These are phyloP conservation scores for Sabellastarte sp. DNA, from an alignment of 2,888 invertebrate species.

Conservation along the genomic window DNA sequence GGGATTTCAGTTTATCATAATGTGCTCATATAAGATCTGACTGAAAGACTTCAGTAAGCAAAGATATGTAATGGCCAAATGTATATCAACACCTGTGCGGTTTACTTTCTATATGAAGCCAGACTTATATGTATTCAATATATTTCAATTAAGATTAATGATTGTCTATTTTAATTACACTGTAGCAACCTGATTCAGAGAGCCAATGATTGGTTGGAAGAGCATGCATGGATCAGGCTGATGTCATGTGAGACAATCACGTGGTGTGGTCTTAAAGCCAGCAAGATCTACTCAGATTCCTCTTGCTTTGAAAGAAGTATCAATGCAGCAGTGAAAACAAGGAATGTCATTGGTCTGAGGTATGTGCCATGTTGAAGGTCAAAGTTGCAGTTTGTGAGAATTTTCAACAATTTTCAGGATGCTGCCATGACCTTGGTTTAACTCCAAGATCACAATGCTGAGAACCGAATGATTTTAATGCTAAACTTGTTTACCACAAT, in stretches of 20 bases:
- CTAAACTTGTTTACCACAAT: too few relatives aligned
- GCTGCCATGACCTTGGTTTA: not conserved
- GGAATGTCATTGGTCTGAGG: conserved; percentile 25
- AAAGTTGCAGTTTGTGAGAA: too few relatives aligned
- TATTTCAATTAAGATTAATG: too few relatives aligned
- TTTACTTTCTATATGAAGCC: not conserved
- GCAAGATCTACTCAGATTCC: conserved; percentile 30
- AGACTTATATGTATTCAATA: too few relatives aligned
- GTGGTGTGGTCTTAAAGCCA: conserved; percentile 23
- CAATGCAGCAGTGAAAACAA: conserved; percentile 11
- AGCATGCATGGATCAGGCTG: conserved; percentile 21
- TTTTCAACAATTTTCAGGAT: too few relatives aligned
- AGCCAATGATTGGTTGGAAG: conserved; percentile 33
- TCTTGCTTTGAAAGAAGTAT: conserved; percentile 16
- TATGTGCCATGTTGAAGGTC: conserved; percentile 3
- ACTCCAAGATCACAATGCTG: not conserved
- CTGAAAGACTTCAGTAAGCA: too few relatives aligned
- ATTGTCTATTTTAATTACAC: too few relatives aligned
- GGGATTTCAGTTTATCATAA: too few relatives aligned
- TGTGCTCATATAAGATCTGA: too few relatives aligned
- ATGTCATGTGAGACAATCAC: conserved; percentile 33
- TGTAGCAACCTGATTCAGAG: conserved; percentile 27
- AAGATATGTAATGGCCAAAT: too few relatives aligned
- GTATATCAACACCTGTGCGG: not conserved
- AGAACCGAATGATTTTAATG: too few relatives aligned